Percentiles rank a stretch among this genome's conserved stretches.
phyloP scores from a whole-genome alignment of 1,140 invertebrate genomes.

The Pemphigus obesinymphae region DNA sequence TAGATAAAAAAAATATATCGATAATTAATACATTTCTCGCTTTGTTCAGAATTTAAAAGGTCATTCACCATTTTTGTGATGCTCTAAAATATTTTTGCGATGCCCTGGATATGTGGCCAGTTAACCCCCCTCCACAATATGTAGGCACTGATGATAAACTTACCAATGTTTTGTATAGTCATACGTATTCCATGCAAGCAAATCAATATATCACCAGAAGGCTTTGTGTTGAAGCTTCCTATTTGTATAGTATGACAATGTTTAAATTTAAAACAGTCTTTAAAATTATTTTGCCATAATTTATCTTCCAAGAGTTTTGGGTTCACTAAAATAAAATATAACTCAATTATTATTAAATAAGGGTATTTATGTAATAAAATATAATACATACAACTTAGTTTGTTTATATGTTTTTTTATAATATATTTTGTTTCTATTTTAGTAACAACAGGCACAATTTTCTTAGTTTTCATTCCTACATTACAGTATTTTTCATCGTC shows the following conservation, averaged over 20 bases:
- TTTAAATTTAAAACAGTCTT: conserved; percentile 76
- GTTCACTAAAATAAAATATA: background rate
- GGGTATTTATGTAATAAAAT: background rate
- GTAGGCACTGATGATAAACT: too few species aligned
- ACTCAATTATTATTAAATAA: too few species aligned
- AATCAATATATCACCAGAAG: background rate
- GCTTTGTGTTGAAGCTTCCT: background rate
- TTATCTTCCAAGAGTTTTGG: background rate
- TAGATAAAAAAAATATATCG: too few species aligned
- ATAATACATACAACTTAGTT: background rate
- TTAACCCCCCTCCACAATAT: too few species aligned
- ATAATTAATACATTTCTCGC: too few species aligned
- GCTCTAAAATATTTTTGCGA: too few species aligned
- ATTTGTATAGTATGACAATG: conserved; percentile 58
- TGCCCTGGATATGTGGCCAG: too few species aligned
- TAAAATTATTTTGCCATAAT: conserved; percentile 54
- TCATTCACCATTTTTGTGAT: too few species aligned
- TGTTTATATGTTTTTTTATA: background rate
- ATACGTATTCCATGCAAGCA: conserved; percentile 16
- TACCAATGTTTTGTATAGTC: background rate
- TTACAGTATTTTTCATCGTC: background rate
- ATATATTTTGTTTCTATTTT: background rate
- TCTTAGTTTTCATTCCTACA: too few species aligned
- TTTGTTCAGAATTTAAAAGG: too few species aligned
- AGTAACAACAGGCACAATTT: background rate